Evolutionary conservation across 2,888 invertebrate genomes (phyloP).

Genomic region (Drosophila rellima): DNA sequence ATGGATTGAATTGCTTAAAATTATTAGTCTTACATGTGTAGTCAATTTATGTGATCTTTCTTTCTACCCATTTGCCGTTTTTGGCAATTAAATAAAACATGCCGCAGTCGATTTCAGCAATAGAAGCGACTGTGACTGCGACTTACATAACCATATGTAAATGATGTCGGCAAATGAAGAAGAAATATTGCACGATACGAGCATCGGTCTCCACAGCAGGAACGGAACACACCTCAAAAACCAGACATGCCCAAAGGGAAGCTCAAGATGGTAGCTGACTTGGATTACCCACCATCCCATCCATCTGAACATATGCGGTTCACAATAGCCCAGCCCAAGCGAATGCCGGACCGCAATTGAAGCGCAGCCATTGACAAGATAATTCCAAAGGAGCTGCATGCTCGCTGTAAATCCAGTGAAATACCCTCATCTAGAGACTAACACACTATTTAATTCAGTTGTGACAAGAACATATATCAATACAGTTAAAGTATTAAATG

Average conservation of each 20-base stretch:
- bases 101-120: slow-evolving; percentile 62
- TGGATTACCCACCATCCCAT: slow-evolving; percentile 50
- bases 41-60: slow-evolving; percentile 62
- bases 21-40: slow-evolving; percentile 59
- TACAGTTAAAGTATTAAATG: too few relatives aligned
- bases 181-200: slow-evolving; percentile 69
- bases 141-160: slow-evolving; percentile 78
- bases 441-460: neutral
- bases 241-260: slow-evolving; percentile 48
- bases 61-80: slow-evolving; percentile 46
- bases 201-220: slow-evolving; percentile 56
- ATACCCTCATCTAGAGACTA: slow-evolving; percentile 45
- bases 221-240: slow-evolving; percentile 73
- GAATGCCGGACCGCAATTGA: slow-evolving; percentile 67
- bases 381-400: slow-evolving; percentile 73
- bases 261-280: slow-evolving; percentile 39
- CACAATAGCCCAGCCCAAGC: slow-evolving; percentile 56
- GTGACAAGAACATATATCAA: neutral
- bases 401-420: slow-evolving; percentile 58
- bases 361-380: slow-evolving; percentile 78
- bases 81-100: slow-evolving; percentile 80
- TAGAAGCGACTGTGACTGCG: slow-evolving; percentile 32
- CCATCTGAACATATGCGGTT: slow-evolving; percentile 37
- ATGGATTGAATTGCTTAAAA: slow-evolving; percentile 35
- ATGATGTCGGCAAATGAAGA: slow-evolving; percentile 77